A percentile compares a stretch with the other conserved stretches of the same genome.
phyloP scores from a whole-genome alignment of 2,888 invertebrate genomes.

The Phyto melanocephala region DNA sequence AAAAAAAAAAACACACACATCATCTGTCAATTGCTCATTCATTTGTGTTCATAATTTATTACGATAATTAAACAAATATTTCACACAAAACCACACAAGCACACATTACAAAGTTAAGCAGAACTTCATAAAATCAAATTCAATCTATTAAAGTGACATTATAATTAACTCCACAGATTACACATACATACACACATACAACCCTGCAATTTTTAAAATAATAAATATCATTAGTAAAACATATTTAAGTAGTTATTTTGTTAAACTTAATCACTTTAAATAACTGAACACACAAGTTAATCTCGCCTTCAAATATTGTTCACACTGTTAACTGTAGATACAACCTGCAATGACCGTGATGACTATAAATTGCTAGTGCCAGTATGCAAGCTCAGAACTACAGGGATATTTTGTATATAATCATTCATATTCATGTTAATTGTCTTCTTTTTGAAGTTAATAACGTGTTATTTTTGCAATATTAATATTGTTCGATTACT shows the following conservation, averaged over 20 bases:
- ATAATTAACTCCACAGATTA: not conserved
- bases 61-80: conserved; percentile 3
- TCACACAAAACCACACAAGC: not conserved
- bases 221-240: too few species aligned
- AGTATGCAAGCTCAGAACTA: too few species aligned
- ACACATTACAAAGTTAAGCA: not conserved
- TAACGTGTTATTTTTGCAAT: not conserved
- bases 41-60: conserved; percentile 8
- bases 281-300: too few species aligned
- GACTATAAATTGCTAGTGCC: too few species aligned
- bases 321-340: too few species aligned
- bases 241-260: too few species aligned
- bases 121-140: not conserved
- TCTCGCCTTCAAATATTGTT: too few species aligned
- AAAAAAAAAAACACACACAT: too few species aligned
- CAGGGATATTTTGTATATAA: not conserved
- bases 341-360: too few species aligned
- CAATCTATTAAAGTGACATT: not conserved
- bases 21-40: conserved; percentile 6
- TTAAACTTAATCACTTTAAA: too few species aligned
- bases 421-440: not conserved
- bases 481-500: not conserved
- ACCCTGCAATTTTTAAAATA: too few species aligned
- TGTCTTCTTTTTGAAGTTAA: not conserved
- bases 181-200: not conserved